Evolutionary conservation across 2,888 invertebrate genomes (phyloP).

Genomic region (Hemistola chrysoprasaria): DNA sequence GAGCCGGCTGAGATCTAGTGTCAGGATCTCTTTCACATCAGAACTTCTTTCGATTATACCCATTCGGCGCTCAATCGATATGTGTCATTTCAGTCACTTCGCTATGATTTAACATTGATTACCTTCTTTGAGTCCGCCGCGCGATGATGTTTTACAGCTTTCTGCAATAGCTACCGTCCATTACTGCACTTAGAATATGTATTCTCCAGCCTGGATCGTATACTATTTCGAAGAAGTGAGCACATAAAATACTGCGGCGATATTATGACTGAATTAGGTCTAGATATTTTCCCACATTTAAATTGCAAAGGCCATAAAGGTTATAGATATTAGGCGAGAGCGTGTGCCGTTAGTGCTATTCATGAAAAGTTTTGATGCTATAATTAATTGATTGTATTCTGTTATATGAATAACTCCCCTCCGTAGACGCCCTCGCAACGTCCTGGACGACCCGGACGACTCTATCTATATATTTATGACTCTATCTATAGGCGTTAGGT

Average conservation of each 20-base stretch:
- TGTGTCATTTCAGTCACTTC: conserved; percentile 61
- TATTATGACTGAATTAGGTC: conserved; percentile 54
- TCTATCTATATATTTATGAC: no score
- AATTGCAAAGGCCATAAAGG: no score
- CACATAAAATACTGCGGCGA: conserved; percentile 47
- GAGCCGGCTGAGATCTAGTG: conserved; percentile 65
- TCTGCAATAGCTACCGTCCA: conserved; percentile 55
- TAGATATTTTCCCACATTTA: conserved; percentile 23
- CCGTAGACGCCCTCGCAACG: no score
- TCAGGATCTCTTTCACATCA: conserved; percentile 65
- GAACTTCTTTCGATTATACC: conserved; percentile 47
- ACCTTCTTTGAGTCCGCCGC: conserved; percentile 62
- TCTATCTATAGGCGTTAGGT: no score
- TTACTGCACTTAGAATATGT: conserved; percentile 48
- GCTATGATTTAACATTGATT: conserved; percentile 75
- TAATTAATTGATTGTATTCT: no score
- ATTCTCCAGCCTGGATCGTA: conserved; percentile 34
- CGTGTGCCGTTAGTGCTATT: no score
- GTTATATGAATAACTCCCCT: no score
- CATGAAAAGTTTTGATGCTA: no score
- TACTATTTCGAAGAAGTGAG: conserved; percentile 47
- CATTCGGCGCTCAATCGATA: conserved; percentile 49
- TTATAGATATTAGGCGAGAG: no score
- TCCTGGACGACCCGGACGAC: no score
- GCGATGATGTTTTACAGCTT: conserved; percentile 66